Evolutionary conservation across 2,113 vertebrate species (phyloP), one percentile per base, ranked within the genome.

Genomic region (Octodon degus): DNA sequence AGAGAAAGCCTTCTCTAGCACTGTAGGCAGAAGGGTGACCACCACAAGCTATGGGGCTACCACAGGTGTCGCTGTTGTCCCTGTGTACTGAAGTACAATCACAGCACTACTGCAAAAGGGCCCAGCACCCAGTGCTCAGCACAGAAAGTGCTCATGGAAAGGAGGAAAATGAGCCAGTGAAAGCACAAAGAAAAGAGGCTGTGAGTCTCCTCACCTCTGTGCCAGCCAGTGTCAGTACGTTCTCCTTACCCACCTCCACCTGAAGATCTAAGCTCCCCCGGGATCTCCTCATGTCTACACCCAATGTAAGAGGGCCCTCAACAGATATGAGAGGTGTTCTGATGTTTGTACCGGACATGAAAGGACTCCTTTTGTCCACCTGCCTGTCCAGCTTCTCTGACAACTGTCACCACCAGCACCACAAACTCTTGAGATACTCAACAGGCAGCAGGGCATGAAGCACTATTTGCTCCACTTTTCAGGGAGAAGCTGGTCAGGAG

Each of bases 381-480:
- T 1, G 16, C 34, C 90, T 63, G 68, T 27, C 27, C 1, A 74
- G 47, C 22, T 50, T 34, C 37, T 62, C 55, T 53, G 70, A 89
- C 67, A 40, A 19, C 16, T 0, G 3, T 34, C 63, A 7, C 34
- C 3, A 3, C 40, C 83, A 40, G 20, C 58, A 37, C 30, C 2
- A 50, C 37, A 76, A 50, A 27, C 30, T 63, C 85, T 40, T 55
- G 37, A 4, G 34, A 5, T n/a, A 32, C 11, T 60, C 7, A 4
- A 25, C 40, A 25, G 60, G 72, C 2, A 0, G 65, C 65, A 17
- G 16, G 27, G n/a, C 5, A 19, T 2, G 4, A 0, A 1, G 24
- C 53, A 40, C 0, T 37, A 74, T 6, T 37, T 22, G 0, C 0
- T 5, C 34, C 91, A n/a, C 53, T 77, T 70, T 2, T 34, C 4